Evolutionary conservation across 2,113 vertebrate species (phyloP).

Genomic region (Corythoichthys intestinalis): DNA sequence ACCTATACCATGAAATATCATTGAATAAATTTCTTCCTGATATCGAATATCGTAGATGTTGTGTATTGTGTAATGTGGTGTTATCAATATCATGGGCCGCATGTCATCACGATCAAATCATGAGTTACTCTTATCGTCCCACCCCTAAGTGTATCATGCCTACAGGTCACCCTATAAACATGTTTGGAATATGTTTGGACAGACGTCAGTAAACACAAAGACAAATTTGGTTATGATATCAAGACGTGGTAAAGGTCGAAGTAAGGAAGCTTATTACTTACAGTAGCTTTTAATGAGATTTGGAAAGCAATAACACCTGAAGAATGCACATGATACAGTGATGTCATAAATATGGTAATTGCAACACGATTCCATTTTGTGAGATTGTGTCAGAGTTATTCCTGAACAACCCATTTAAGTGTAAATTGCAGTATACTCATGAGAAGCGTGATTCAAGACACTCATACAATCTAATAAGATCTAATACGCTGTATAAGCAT

Average conservation of each 20-base stretch:
- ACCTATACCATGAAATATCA: no score
- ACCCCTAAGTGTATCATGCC: not conserved
- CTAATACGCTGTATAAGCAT: not conserved
- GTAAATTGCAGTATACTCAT: not conserved
- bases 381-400: no score
- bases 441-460: not conserved
- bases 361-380: no score
- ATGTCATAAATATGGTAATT: not conserved
- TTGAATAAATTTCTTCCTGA: no score
- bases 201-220: not conserved
- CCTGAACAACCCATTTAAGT: not conserved
- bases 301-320: not conserved
- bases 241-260: not conserved
- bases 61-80: no score
- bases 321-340: no score
- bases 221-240: not conserved
- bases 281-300: not conserved
- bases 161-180: conserved; percentile 15
- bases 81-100: no score
- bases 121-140: no score
- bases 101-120: no score
- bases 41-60: no score
- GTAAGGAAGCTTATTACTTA: not conserved
- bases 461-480: not conserved
- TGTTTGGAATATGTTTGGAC: conserved; percentile 1